Conservation (phyloP, 2,888 invertebrate genomes). For the Lithophane socia region DNA sequence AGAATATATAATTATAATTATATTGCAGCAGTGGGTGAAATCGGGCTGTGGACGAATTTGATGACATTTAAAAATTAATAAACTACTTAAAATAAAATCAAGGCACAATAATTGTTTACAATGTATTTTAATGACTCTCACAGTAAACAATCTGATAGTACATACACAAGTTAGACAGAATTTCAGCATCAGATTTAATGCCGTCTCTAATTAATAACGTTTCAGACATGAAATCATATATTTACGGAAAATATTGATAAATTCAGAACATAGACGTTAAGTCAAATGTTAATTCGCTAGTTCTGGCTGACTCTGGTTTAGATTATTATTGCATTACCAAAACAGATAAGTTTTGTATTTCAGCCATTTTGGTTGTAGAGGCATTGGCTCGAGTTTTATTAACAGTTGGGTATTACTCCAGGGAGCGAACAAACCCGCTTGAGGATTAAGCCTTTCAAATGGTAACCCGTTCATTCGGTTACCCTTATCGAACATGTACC, state of each 20-base stretch:
- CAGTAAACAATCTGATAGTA: neutral
- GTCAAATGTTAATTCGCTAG: neutral
- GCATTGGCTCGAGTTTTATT: neutral
- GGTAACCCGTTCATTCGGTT: too few relatives aligned
- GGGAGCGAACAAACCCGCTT: neutral
- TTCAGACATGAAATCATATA: conserved; percentile 22
- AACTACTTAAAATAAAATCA: neutral
- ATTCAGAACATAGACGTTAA: neutral
- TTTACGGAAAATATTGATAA: conserved; percentile 10
- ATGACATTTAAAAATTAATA: neutral
- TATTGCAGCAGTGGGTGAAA: neutral
- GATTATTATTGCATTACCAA: neutral
- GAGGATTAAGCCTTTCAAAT: neutral
- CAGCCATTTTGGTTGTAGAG: neutral
- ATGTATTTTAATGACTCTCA: neutral
- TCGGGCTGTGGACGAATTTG: too few relatives aligned
- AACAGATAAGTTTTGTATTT: neutral
- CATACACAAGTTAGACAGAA: conserved; percentile 6
- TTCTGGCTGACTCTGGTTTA: neutral
- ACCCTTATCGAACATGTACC: conserved; percentile 3
- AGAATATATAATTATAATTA: neutral
- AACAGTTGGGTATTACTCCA: neutral
- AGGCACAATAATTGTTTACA: neutral
- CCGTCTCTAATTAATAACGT: conserved; percentile 50
- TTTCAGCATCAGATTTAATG: conserved; percentile 35